Conservation (phyloP, 2,113 vertebrate genomes). For the Siniperca chuatsi region DNA sequence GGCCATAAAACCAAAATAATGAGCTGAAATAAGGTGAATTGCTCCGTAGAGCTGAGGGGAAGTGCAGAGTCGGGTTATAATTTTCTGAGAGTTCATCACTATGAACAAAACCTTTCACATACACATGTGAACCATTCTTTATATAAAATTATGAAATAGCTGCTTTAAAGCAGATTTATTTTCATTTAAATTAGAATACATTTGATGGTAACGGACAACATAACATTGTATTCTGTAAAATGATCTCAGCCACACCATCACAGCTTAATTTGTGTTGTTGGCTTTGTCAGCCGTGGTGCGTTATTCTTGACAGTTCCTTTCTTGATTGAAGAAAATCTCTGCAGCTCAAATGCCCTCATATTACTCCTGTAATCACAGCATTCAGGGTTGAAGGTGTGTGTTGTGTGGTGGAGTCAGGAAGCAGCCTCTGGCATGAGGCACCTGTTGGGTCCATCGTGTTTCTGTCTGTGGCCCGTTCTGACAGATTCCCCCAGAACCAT, state of each 20-base stretch:
- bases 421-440: constrained; percentile 56
- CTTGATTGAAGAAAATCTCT: constrained; percentile 20
- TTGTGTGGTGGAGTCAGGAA: constrained; percentile 48
- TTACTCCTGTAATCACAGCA: constrained; percentile 51
- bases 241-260: background rate
- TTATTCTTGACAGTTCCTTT: constrained; percentile 29
- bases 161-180: background rate
- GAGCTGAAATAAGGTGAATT: too few relatives aligned
- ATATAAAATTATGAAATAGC: background rate
- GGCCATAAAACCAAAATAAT: too few relatives aligned
- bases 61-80: background rate
- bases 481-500: constrained; percentile 78
- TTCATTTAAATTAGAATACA: background rate
- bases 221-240: background rate
- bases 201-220: background rate
- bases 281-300: background rate
- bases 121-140: background rate
- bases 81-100: background rate
- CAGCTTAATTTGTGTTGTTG: constrained; percentile 9
- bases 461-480: constrained; percentile 69
- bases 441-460: constrained; percentile 60
- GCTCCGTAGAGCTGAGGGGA: background rate
- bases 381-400: constrained; percentile 40
- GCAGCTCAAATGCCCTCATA: constrained; percentile 42
- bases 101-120: background rate